phyloP scores from a whole-genome alignment of 1,140 invertebrate genomes.

The Ectropis grisescens region DNA sequence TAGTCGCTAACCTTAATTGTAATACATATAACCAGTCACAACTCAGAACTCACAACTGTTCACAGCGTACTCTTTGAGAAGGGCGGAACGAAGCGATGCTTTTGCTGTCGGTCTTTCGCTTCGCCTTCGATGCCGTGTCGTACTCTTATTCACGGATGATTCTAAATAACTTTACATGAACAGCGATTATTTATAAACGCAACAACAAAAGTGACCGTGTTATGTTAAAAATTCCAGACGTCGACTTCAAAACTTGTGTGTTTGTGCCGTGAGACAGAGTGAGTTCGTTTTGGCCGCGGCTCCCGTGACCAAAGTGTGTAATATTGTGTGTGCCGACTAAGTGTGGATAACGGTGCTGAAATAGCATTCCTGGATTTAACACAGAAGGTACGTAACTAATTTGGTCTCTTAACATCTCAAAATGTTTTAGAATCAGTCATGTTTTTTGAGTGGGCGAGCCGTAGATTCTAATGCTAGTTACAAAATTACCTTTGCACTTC shows the following conservation, averaged over 20 bases:
- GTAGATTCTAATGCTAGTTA: no score
- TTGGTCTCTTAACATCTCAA: no score
- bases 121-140: slow-evolving; percentile 57
- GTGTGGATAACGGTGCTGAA: slow-evolving; percentile 24
- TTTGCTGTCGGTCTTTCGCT: slow-evolving; percentile 56
- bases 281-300: slow-evolving; percentile 19
- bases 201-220: slow-evolving; percentile 21
- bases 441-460: no score
- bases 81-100: slow-evolving; percentile 35
- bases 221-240: slow-evolving; percentile 33
- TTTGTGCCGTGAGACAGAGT: slow-evolving; percentile 32
- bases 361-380: slow-evolving; percentile 18
- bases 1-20: no score
- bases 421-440: no score
- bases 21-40: no score
- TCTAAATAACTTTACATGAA: slow-evolving; percentile 47
- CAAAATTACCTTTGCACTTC: no score
- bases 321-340: slow-evolving; percentile 27
- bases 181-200: slow-evolving; percentile 33
- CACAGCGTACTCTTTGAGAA: no score
- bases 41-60: no score
- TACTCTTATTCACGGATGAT: slow-evolving; percentile 62
- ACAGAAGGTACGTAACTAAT: slow-evolving; percentile 16
- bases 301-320: slow-evolving; percentile 15
- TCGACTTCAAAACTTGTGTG: slow-evolving; percentile 23